phyloP scores from a whole-genome alignment of 2,113 vertebrate species.

The Prolemur simus region DNA sequence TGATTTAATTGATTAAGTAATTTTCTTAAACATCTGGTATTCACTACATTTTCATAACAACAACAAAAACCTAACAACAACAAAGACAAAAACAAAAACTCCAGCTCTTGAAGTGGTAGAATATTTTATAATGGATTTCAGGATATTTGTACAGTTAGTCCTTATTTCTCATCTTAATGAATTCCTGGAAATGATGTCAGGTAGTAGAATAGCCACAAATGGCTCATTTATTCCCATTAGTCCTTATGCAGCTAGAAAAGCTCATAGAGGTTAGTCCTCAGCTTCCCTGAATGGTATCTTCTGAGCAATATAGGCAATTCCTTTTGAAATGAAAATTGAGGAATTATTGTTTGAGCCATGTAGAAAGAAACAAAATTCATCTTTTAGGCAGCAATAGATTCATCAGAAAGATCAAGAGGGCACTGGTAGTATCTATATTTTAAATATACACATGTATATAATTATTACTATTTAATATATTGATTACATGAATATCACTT shows the following conservation, averaged over 20 bases:
- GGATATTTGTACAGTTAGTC: background rate
- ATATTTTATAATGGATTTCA: background rate
- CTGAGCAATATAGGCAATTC: background rate
- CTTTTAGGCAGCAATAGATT: background rate
- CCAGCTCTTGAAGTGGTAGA: background rate
- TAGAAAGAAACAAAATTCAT: background rate
- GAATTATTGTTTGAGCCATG: background rate
- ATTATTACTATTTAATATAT: background rate
- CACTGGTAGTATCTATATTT: background rate
- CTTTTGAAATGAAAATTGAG: background rate
- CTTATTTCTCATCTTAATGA: slow-evolving; percentile 21
- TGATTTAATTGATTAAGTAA: background rate
- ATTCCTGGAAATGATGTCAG: background rate
- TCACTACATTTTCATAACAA: slow-evolving; percentile 11
- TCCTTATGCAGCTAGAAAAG: background rate
- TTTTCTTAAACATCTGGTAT: background rate
- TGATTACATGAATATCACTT: background rate
- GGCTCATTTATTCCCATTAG: background rate
- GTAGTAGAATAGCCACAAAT: background rate
- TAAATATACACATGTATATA: background rate
- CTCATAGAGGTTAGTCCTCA: background rate
- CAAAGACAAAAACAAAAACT: background rate
- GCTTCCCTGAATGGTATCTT: background rate
- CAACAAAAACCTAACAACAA: background rate
- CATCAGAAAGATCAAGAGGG: background rate